Base-by-base conservation (phyloP, 2,113 vertebrate genomes). In the Mesocricetus auratus region DNA sequence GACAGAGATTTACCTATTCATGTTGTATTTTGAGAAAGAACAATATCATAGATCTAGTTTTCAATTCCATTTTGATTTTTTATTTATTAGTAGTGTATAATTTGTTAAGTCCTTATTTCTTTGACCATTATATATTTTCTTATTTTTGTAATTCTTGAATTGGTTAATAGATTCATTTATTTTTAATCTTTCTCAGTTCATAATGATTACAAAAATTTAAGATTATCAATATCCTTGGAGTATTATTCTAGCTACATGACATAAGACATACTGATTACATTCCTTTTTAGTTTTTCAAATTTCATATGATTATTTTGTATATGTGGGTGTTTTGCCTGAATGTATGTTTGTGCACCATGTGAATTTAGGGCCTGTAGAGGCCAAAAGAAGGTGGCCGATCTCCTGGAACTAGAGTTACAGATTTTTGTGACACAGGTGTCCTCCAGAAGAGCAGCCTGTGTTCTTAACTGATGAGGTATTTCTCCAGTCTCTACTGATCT, bases 201-300 rank as follows among this genome's bases (percentile, higher is more conserved):
- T 17, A 97, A 91, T 92, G 73, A 92, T 78, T 86, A 56, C 73
- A 90, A 90, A 87, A 87, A 89, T 64, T 21, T 92, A 53, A 90
- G 74, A 29, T 81, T 94, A 78, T 39, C 92, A 92, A 22, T 96
- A 96, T 96, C 66, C 71, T 88, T 85, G 56, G 69, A 60, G 3
- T 94, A 93, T 11, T 89, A 19, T 88, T 83, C 77, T 86, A 12
- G 33, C 36, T 58, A 88, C 24, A 60, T 71, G 78, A 74, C 78
- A 82, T 56, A 73, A 69, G 19, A n/a, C 3, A 78, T 50, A 78
- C 10, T 74, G 21, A 50, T 78, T 78, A 19, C 15, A 33, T 50
- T 78, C 29, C 33, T 31, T 50, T 78, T 78, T 19, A 78, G 29
- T 33, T 78, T 50, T 78, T 78, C 31, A 68, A 68, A 17, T 33